Evolutionary conservation across 2,797 vertebrate species (phyloP).

Genomic region (Pipistrellus pygmaeus): DNA sequence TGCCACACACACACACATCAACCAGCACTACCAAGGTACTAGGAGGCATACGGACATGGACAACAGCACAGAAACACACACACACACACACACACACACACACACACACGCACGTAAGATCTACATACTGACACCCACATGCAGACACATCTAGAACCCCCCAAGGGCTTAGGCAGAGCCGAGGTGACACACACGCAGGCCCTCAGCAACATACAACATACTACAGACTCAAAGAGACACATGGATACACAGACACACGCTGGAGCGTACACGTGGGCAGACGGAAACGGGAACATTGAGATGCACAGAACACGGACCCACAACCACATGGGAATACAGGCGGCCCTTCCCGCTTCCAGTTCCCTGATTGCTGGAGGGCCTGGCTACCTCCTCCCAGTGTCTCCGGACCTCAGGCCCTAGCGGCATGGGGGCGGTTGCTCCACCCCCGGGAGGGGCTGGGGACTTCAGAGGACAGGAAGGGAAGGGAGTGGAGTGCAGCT

Average conservation of each 20-base stretch:
- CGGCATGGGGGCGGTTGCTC: constrained; percentile 63
- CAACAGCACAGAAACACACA: not conserved
- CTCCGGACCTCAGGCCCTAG: constrained; percentile 67
- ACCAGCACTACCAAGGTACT: not conserved
- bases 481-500: constrained; percentile 80
- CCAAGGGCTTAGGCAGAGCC: constrained; percentile 1
- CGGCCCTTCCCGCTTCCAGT: constrained; percentile 41
- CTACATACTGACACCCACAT: constrained; percentile 1
- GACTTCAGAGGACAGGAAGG: constrained; percentile 77
- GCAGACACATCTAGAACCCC: constrained; percentile 56
- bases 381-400: constrained; percentile 54
- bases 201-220: constrained; percentile 24
- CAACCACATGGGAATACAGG: constrained; percentile 19
- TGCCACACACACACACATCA: not conserved
- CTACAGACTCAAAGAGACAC: not conserved
- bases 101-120: not conserved
- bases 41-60: not conserved
- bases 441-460: constrained; percentile 74
- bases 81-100: not conserved
- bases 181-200: constrained; percentile 1
- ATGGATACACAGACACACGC: not conserved
- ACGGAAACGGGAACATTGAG: constrained; percentile 59
- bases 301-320: constrained; percentile 36
- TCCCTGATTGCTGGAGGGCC: constrained; percentile 55
- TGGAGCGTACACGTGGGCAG: not conserved